Evolutionary conservation across 2,888 invertebrate genomes (phyloP).

Genomic region (Abrostola triplasia): DNA sequence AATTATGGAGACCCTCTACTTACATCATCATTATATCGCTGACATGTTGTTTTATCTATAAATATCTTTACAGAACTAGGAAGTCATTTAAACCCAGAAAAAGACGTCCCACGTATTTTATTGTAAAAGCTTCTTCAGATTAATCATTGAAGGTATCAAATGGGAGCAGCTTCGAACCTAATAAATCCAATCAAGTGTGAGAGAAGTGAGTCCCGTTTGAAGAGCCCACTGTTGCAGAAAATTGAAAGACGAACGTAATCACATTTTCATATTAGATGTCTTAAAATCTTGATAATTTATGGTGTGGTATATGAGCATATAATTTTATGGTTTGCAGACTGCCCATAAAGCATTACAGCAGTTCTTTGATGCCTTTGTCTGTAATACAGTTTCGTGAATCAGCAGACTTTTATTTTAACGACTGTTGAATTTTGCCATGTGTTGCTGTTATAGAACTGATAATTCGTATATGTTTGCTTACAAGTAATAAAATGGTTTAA

Average conservation of each 20-base stretch:
- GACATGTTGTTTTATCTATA: too few species aligned
- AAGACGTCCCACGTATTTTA: slow-evolving; percentile 7
- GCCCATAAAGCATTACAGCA: background rate
- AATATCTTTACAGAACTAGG: too few species aligned
- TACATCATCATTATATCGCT: too few species aligned
- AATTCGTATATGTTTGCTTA: too few species aligned
- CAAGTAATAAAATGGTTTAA: too few species aligned
- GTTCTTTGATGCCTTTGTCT: background rate
- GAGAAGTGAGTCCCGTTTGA: slow-evolving; percentile 12
- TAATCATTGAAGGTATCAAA: background rate
- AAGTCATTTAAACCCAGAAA: too few species aligned
- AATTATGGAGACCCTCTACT: too few species aligned
- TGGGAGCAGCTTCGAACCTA: slow-evolving; percentile 9
- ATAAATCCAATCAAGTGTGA: slow-evolving; percentile 34
- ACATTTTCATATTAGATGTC: slow-evolving; percentile 20
- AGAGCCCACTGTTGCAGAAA: slow-evolving; percentile 31
- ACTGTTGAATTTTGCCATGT: background rate
- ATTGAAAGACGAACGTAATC: slow-evolving; percentile 34
- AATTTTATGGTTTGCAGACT: background rate
- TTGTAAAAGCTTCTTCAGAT: slow-evolving; percentile 1
- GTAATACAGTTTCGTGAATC: background rate
- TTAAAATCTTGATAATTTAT: slow-evolving; percentile 18
- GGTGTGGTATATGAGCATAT: background rate
- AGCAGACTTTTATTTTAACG: background rate
- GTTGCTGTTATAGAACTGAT: too few species aligned